These are phyloP conservation scores for Brachystomella parvula DNA, from an alignment of 1,140 invertebrate genomes.

Conservation along the genomic window DNA sequence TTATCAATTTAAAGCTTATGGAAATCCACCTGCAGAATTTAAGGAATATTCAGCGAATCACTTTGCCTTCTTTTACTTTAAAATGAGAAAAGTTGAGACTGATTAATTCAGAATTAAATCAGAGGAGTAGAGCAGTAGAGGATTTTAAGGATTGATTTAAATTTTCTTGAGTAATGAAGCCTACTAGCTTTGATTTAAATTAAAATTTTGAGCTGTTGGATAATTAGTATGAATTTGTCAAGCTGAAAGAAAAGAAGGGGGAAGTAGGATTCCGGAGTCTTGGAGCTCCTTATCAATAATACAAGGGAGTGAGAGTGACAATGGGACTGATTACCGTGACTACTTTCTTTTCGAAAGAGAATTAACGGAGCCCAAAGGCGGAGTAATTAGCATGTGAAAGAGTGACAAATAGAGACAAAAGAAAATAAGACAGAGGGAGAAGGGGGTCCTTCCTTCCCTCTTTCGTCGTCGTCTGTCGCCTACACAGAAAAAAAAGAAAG, in stretches of 20 bases:
- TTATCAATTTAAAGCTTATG: too few species aligned
- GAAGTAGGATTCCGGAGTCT: background rate
- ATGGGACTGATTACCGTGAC: background rate
- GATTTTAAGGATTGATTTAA: background rate
- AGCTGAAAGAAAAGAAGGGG: background rate
- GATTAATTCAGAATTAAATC: background rate
- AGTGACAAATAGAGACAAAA: constrained; percentile 12
- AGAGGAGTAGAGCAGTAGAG: too few species aligned
- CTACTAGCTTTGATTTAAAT: background rate
- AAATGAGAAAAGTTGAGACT: too few species aligned
- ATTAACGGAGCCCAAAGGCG: constrained; percentile 2
- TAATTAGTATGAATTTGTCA: background rate
- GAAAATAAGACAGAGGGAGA: background rate
- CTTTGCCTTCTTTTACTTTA: too few species aligned
- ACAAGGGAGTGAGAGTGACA: background rate
- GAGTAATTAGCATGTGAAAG: constrained; percentile 3
- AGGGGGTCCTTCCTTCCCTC: background rate
- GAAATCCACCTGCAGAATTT: too few species aligned
- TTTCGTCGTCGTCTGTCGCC: too few species aligned
- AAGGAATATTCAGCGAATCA: too few species aligned
- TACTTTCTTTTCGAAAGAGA: too few species aligned
- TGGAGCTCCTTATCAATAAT: constrained; percentile 8
- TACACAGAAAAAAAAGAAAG: too few species aligned
- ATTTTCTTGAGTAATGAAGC: background rate
- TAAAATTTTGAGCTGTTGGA: background rate